Evolutionary conservation across 53 echinoderm and acorn worm genomes (phyloP), one percentile per base, ranked within the genome.

Genomic region (Astropecten irregularis): DNA sequence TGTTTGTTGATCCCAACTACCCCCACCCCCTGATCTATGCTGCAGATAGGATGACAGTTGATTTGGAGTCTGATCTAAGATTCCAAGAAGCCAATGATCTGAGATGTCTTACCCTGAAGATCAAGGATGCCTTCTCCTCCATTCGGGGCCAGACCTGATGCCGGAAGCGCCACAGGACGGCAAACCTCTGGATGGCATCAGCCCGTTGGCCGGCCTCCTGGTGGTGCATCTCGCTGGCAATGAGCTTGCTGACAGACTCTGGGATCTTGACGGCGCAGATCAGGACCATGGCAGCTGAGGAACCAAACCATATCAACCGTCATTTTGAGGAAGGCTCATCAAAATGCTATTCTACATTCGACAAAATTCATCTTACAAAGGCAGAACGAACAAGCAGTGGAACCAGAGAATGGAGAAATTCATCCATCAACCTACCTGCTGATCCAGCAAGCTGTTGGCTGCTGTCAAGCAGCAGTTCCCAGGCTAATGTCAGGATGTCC

Each of bases 101-200:
- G n/a, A n/a, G n/a, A n/a, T n/a, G 27, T 23, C 85, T 72, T 54
- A 95, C 96, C 89, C 90, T 93, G 50, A 96, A 96, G 30, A 91
- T 81, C 32, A 85, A 55, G 27, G 93, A 93, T 19, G 96, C 96
- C 59, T 91, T 91, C 30, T 96, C 96, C 70, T 94, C 96, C 93
- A 96, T 96, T 6, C 93, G 87, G 28, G 93, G 91, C 93, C 96
- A 93, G 40, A 96, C 96, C 61, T 96, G 93, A 55, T 96, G 93
- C 2, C 96, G 74, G 88, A 93, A 94, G 14, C 94, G 60, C 97
- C 97, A 97, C 23, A 97, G 88, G 4, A 94, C 94, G 1, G 91
- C 90, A 87, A 97, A 94, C 21, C 97, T 44, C 52, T 93, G 94
- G 33, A 90, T 72, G 28, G 97, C 97, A 37, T 96, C 97, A 27